Evolutionary conservation across 2,888 invertebrate genomes (phyloP), one percentile per base, ranked within the genome.

Genomic region (Microctonus brassicae): DNA sequence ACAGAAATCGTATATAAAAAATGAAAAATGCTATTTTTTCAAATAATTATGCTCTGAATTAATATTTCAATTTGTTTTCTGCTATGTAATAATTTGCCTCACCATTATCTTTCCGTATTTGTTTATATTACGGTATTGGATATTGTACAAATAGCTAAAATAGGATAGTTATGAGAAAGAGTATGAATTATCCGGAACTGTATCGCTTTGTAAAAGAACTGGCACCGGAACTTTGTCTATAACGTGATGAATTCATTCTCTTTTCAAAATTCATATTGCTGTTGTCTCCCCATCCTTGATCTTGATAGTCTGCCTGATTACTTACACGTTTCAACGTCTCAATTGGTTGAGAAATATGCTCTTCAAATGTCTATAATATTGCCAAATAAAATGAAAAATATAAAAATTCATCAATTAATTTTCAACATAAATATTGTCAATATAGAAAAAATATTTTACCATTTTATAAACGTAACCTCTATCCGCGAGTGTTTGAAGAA

Each of bases 401-500:
- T 42, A 20, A 70, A 67, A 26, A 39, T 52, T 47, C 6, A 20
- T 7, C 7, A 47, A 17, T 47, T 17, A 3, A n/a, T 9, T 7
- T 1, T 7, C 20, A n/a, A 17, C 6, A 1, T 13, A 74, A 72
- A 42, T 52, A 72, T 70, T 36, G 24, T 60, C 47, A 70, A 33
- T 60, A 34, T n/a, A 52, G 39, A 24, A 39, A 29, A 34, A 52
- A 53, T 55, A 29, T 73, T 69, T 81, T 78, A 90, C 91, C 86
- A 87, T 84, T 42, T 83, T 77, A 69, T 89, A 88, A 75, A 92
- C 88, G 61, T 91, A 89, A 0, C 88, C 88, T 69, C 90, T 88
- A 71, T 91, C 90, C 72, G 80, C 86, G 10, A 93, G 86, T 0
- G 90, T 89, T 73, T 90, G 90, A 64, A 89, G 88, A 34, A 93